phyloP scores from a whole-genome alignment of 1,140 invertebrate genomes.

The Campoletis sonorensis region DNA sequence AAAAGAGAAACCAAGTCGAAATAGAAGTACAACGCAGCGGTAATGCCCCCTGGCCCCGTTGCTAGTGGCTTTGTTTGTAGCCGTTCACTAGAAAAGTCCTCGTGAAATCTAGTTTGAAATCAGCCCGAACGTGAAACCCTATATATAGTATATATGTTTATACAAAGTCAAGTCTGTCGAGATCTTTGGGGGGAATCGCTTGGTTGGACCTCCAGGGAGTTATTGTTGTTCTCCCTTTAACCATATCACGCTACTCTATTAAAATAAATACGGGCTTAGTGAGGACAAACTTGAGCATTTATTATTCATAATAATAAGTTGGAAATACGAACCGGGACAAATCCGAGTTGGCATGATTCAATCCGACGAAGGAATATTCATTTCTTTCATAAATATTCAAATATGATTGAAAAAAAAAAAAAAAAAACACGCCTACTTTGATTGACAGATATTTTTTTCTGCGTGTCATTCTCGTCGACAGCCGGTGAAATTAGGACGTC shows the following conservation, averaged over 20 bases:
- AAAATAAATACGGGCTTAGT: slow-evolving; percentile 2
- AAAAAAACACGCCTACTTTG: too few relatives aligned
- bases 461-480: background rate
- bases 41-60: background rate
- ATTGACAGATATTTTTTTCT: background rate
- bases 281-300: background rate
- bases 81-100: slow-evolving; percentile 16
- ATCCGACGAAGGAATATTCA: background rate
- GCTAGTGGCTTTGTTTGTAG: slow-evolving; percentile 12
- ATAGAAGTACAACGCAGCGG: slow-evolving; percentile 4
- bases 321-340: background rate
- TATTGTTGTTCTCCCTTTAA: background rate
- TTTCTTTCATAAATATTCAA: background rate
- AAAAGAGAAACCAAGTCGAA: background rate
- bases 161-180: background rate
- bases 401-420: too few relatives aligned
- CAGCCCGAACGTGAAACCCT: slow-evolving; percentile 6
- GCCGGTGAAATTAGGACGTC: too few relatives aligned
- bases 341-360: background rate
- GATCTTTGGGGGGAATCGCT: background rate
- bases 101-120: slow-evolving; percentile 17
- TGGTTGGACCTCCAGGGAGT: slow-evolving; percentile 3
- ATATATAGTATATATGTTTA: background rate
- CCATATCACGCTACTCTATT: background rate
- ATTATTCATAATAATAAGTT: background rate